Base-by-base conservation (phyloP, 2,797 vertebrate species). In the Petrocephalus sullivani region DNA sequence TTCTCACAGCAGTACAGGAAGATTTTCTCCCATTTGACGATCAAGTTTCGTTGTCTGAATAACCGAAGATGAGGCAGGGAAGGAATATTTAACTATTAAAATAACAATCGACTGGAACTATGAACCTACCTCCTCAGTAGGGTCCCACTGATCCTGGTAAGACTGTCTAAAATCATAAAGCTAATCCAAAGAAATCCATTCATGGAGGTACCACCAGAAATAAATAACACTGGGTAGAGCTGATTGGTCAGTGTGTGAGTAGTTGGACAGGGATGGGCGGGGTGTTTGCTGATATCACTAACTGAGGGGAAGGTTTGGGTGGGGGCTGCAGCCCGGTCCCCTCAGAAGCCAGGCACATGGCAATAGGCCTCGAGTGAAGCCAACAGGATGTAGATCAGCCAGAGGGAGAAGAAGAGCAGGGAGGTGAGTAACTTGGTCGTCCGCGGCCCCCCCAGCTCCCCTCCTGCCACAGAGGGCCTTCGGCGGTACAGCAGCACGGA, bases 331-430 rank as follows among this genome's bases (percentile, higher is more conserved):
- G 12, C 14, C 10, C 21, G 53, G 75, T 81, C 78, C 84, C 19
- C 91, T 93, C 94, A 96, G 92, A 96, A 95, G 75, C 57, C 88
- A 12, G 95, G 91, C 88, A 97, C 87, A 92, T 96, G 96, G 93
- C 97, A 97, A 93, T 97, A 97, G 67, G 96, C 96, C 92, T 96
- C 97, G 90, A 97, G 91, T 0, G 96, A 96, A 53, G 96, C 94
- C 92, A 97, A 92, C 87, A 97, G 89, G 92, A 97, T 97, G 93
- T 97, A 97, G 88, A 96, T 21, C 87, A 97, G 92, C 97, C 97
- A 97, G 84, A 97, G 91, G 2, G 91, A 91, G 28, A 96, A 0
- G 84, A 97, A 97, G 61, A 96, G 0, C 9, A 96, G 83, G 0
- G 95, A 93, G 0, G 97, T 96, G 4, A 96, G 0, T 58, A 94